These are phyloP conservation scores for Hippocampus comes DNA, from an alignment of 2,113 vertebrate species.

Conservation along the genomic window DNA sequence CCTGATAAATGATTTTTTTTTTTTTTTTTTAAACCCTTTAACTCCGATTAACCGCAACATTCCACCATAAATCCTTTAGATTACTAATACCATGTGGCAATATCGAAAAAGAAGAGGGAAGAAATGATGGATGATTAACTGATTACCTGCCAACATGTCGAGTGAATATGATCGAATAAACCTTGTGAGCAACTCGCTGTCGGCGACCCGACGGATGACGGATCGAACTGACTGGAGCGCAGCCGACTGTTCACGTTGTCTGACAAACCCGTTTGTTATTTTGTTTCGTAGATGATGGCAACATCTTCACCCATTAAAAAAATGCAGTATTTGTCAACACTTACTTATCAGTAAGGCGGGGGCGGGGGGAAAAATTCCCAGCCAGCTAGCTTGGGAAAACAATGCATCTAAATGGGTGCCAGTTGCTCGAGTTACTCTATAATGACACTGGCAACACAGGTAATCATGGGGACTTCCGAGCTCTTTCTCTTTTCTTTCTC, in stretches of 20 bases:
- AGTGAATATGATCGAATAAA: not conserved
- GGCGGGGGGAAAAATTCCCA: not conserved
- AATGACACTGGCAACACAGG: not conserved
- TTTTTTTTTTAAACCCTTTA: not conserved
- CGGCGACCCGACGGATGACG: too few species aligned
- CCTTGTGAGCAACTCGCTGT: too few species aligned
- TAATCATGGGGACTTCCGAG: not conserved
- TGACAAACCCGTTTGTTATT: too few species aligned
- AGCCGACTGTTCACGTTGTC: too few species aligned
- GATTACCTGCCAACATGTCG: not conserved
- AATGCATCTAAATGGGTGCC: too few species aligned
- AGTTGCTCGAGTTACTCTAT: not conserved
- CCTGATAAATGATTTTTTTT: not conserved
- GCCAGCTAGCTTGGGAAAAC: not conserved
- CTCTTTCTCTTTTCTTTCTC: not conserved
- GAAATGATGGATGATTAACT: not conserved
- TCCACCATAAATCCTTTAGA: not conserved
- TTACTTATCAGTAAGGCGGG: not conserved
- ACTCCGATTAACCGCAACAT: slow-evolving; percentile 13
- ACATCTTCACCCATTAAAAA: too few species aligned
- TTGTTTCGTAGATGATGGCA: too few species aligned
- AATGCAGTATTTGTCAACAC: not conserved
- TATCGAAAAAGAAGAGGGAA: not conserved
- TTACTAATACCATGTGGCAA: not conserved
- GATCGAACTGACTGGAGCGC: too few species aligned